These are phyloP conservation scores for Aproaerema taeniolella DNA, from an alignment of 2,888 invertebrate genomes.

Conservation along the genomic window DNA sequence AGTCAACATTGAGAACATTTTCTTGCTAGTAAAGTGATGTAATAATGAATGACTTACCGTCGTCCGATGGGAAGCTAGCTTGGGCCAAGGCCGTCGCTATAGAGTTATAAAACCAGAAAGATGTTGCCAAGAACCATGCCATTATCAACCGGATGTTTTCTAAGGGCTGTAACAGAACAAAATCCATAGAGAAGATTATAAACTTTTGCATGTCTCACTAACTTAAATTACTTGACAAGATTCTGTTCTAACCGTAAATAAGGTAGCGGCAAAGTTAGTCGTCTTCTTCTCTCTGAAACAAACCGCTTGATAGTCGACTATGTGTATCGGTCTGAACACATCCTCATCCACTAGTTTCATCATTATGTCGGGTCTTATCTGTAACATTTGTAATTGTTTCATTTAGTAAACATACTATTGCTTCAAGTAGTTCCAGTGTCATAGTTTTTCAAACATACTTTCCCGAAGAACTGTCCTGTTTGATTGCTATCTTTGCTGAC, in stretches of 20 bases:
- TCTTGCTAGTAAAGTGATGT: not conserved
- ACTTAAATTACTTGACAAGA: no score
- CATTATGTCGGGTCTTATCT: slow-evolving; percentile 85
- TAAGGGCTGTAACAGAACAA: slow-evolving; percentile 67
- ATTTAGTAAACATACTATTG: no score
- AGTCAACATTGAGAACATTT: slow-evolving; percentile 8
- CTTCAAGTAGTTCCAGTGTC: no score
- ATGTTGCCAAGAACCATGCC: slow-evolving; percentile 77
- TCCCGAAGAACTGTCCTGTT: slow-evolving; percentile 92
- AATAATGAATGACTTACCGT: slow-evolving; percentile 43
- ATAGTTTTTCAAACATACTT: slow-evolving; percentile 65
- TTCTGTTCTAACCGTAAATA: slow-evolving; percentile 75
- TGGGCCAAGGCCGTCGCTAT: slow-evolving; percentile 67
- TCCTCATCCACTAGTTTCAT: slow-evolving; percentile 82
- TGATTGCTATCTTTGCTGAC: slow-evolving; percentile 84
- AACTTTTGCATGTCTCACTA: no score
- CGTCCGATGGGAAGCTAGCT: slow-evolving; percentile 61
- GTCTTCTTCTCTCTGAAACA: slow-evolving; percentile 85
- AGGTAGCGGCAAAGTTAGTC: slow-evolving; percentile 76
- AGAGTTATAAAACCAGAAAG: slow-evolving; percentile 78
- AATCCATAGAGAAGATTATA: no score
- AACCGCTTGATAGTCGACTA: slow-evolving; percentile 93
- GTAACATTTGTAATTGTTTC: slow-evolving; percentile 13
- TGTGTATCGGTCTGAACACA: slow-evolving; percentile 84
- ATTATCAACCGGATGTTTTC: slow-evolving; percentile 74